phyloP scores from a whole-genome alignment of 2,888 invertebrate genomes.

The Dasysyrphus albostriatus region DNA sequence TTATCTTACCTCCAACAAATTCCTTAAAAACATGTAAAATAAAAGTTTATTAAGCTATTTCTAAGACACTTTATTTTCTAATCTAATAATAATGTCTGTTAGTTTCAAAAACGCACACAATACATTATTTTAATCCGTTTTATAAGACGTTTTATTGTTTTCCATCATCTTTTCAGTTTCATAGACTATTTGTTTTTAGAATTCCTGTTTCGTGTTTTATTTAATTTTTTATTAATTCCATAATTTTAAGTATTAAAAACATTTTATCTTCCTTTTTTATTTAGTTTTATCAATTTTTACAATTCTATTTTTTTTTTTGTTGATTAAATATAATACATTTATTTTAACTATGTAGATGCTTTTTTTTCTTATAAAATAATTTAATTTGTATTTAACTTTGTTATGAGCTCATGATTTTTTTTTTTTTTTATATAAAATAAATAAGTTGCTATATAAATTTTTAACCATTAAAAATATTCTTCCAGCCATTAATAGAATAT shows the following conservation, averaged over 20 bases:
- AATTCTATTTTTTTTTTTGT: slow-evolving; percentile 17
- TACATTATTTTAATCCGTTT: background rate
- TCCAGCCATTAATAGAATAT: slow-evolving; percentile 75
- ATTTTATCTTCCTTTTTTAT: slow-evolving; percentile 31
- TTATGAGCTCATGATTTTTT: background rate
- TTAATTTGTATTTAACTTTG: background rate
- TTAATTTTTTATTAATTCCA: background rate
- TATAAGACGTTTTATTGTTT: background rate
- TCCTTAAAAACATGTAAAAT: background rate
- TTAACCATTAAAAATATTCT: slow-evolving; percentile 68
- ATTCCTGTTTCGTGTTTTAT: slow-evolving; percentile 13
- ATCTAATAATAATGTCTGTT: background rate
- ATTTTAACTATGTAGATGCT: slow-evolving; percentile 45
- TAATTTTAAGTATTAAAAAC: slow-evolving; percentile 59
- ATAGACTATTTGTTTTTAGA: background rate
- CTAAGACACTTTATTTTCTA: slow-evolving; percentile 32
- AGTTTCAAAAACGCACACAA: background rate
- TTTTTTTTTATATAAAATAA: slow-evolving; percentile 14
- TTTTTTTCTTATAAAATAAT: slow-evolving; percentile 40
- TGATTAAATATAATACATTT: slow-evolving; percentile 59
- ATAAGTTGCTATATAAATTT: background rate
- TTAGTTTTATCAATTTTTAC: slow-evolving; percentile 50
- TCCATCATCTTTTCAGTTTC: background rate
- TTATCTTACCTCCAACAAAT: no score
- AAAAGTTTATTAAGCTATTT: background rate